A percentile compares a stretch with the other conserved stretches of the same genome.
These are phyloP conservation scores for Drosophila melanocephala DNA, from an alignment of 2,888 invertebrate species.

Conservation along the genomic window DNA sequence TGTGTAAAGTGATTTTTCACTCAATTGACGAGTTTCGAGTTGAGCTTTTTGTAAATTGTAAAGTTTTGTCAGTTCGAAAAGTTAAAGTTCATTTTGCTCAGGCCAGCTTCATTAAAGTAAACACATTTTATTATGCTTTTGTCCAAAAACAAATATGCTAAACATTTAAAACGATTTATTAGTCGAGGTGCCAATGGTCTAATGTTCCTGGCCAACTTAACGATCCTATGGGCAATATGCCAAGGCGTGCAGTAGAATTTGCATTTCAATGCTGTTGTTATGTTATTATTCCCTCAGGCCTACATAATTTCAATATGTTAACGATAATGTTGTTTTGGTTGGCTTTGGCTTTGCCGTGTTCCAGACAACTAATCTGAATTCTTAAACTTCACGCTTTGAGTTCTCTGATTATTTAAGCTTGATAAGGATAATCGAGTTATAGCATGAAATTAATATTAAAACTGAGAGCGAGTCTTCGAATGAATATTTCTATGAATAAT, in stretches of 20 bases:
- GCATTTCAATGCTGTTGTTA: constrained; percentile 49
- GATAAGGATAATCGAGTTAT: constrained; percentile 30
- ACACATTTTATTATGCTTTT: constrained; percentile 8
- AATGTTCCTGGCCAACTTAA: constrained; percentile 2
- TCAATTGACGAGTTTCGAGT: constrained; percentile 11
- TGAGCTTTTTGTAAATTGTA: neutral
- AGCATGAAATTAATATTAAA: constrained; percentile 48
- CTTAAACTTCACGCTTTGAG: constrained; percentile 23
- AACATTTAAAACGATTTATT: constrained; percentile 28
- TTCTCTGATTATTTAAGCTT: constrained; percentile 15
- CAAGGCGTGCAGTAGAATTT: constrained; percentile 33
- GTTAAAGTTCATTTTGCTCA: constrained; percentile 2
- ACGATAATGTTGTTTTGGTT: constrained; percentile 6
- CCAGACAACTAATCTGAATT: constrained; percentile 37
- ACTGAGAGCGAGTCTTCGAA: constrained; percentile 2
- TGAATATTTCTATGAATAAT: neutral
- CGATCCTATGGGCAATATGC: neutral
- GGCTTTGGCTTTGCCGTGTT: constrained; percentile 23
- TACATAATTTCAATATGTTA: constrained; percentile 29
- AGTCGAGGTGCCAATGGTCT: constrained; percentile 2
- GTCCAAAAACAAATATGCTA: constrained; percentile 30
- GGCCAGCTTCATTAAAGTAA: constrained; percentile 15
- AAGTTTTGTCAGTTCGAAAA: constrained; percentile 1
- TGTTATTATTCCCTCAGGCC: constrained; percentile 1
- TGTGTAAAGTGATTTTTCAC: constrained; percentile 4